Evolutionary conservation across 2,797 vertebrate genomes (phyloP).

Genomic region (Silurus aristotelis): DNA sequence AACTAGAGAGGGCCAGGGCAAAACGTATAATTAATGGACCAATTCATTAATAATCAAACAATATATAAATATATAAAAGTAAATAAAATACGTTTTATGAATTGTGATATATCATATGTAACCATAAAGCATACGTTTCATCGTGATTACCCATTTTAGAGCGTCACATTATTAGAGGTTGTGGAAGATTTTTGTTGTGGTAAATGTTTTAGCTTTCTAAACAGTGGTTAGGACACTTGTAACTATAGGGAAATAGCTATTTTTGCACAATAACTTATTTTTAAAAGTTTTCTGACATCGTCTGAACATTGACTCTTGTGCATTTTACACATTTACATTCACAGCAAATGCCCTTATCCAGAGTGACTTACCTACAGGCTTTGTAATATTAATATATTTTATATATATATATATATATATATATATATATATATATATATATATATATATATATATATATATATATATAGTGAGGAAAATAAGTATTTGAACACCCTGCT

Average conservation of each 20-base stretch:
- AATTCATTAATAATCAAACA: too few relatives aligned
- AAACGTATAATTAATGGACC: neutral
- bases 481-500: too few relatives aligned
- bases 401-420: too few relatives aligned
- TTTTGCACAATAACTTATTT: neutral
- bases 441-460: too few relatives aligned
- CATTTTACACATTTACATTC: neutral
- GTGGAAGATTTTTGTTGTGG: neutral
- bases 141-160: neutral
- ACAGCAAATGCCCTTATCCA: neutral
- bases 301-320: neutral
- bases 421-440: too few relatives aligned
- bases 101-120: neutral
- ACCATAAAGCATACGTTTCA: neutral
- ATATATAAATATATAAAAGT: too few relatives aligned
- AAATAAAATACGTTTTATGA: neutral
- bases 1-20: neutral
- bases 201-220: neutral
- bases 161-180: neutral
- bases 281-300: neutral
- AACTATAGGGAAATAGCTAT: neutral
- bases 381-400: too few relatives aligned
- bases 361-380: neutral
- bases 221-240: neutral
- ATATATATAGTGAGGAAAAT: too few relatives aligned